phyloP scores from a whole-genome alignment of 2,797 vertebrate species.

The Hippoglossus hippoglossus region DNA sequence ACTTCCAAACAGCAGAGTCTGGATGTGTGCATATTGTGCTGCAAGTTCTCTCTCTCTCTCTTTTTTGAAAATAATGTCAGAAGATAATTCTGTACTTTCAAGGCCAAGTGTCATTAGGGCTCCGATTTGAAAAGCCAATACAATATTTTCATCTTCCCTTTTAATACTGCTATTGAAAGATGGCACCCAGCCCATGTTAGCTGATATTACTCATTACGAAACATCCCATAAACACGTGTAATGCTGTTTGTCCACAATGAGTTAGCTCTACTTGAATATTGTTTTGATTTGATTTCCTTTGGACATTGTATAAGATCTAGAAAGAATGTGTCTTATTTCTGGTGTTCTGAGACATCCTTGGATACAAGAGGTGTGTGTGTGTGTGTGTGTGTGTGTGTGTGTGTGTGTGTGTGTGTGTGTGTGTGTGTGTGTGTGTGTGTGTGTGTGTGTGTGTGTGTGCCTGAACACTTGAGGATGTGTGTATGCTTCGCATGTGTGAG shows the following conservation, averaged over 20 bases:
- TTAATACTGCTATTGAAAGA: slow-evolving; percentile 3
- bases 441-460: slow-evolving; percentile 5
- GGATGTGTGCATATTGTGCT: slow-evolving; percentile 17
- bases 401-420: slow-evolving; percentile 6
- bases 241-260: slow-evolving; percentile 11
- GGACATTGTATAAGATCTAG: slow-evolving; percentile 57
- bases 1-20: slow-evolving; percentile 11
- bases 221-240: not conserved
- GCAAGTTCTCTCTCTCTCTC: slow-evolving; percentile 66
- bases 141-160: slow-evolving; percentile 2
- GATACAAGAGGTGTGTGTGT: slow-evolving; percentile 36
- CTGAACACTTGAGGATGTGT: not conserved
- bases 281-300: slow-evolving; percentile 57
- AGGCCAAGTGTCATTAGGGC: slow-evolving; percentile 31
- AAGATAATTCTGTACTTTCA: slow-evolving; percentile 83
- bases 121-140: slow-evolving; percentile 21
- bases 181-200: slow-evolving; percentile 1
- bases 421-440: slow-evolving; percentile 18
- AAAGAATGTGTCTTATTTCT: slow-evolving; percentile 68
- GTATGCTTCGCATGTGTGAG: slow-evolving; percentile 16
- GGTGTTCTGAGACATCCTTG: slow-evolving; percentile 64
- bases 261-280: slow-evolving; percentile 39
- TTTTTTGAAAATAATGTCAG: slow-evolving; percentile 66
- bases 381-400: slow-evolving; percentile 26
- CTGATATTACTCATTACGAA: not conserved